Evolutionary conservation across 2,797 vertebrate genomes (phyloP).

Genomic region (Helicolenus hilgendorfi): DNA sequence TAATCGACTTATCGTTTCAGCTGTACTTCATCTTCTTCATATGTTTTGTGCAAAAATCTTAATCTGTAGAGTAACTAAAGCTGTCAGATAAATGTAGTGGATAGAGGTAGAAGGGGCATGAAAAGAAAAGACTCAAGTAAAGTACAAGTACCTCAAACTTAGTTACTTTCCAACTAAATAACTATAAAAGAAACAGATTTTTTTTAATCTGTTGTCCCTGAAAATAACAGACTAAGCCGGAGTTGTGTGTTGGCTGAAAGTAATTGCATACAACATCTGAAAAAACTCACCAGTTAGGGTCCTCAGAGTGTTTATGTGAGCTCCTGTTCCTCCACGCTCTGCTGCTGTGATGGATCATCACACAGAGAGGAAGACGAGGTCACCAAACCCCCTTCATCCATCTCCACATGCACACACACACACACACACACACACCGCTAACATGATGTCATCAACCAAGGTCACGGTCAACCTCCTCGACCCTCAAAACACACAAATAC

Average conservation of each 20-base stretch:
- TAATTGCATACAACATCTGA: not conserved
- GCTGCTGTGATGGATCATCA: not conserved
- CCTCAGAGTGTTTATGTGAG: not conserved
- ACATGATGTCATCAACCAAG: not conserved
- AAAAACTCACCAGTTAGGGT: not conserved
- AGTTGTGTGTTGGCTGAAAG: not conserved
- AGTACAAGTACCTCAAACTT: not conserved
- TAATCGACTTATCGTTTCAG: not conserved
- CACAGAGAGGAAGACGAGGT: not conserved
- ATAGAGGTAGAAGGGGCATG: not conserved
- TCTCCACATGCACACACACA: not conserved
- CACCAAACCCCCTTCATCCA: not conserved
- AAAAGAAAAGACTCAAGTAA: not conserved
- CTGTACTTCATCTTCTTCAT: not conserved
- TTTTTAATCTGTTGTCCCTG: not conserved
- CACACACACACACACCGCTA: not conserved
- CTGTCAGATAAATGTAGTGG: too few relatives aligned
- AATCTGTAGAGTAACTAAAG: not conserved
- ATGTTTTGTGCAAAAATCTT: not conserved
- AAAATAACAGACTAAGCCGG: not conserved
- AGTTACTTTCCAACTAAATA: not conserved
- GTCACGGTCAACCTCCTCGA: not conserved
- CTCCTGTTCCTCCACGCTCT: slow-evolving; percentile 1
- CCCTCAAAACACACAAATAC: not conserved
- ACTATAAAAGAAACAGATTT: not conserved